Percentiles rank a stretch among this genome's conserved stretches.
Conservation (phyloP, 2,797 vertebrate species). For the Sebastes oblongus region DNA sequence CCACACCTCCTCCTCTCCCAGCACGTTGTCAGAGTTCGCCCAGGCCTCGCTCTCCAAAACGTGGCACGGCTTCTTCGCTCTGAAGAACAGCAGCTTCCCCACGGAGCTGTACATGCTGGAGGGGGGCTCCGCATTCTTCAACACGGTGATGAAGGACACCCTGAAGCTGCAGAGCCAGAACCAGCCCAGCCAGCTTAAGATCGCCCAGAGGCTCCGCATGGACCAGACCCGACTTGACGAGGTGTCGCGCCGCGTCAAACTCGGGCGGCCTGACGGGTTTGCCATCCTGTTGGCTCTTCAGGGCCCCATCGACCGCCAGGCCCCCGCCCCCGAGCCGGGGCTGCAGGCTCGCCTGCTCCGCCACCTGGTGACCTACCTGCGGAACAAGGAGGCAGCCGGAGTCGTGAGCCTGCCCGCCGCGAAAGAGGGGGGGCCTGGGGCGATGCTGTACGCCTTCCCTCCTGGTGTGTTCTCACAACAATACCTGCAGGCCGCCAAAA, state of each 20-base stretch:
- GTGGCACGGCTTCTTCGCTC: constrained; percentile 94
- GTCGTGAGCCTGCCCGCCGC: constrained; percentile 94
- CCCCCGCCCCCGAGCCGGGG: constrained; percentile 86
- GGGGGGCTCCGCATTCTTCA: constrained; percentile 90
- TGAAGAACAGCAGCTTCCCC: constrained; percentile 99
- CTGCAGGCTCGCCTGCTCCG: constrained; percentile 95
- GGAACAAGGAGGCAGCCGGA: constrained; percentile 98
- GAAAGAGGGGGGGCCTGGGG: constrained; percentile 89
- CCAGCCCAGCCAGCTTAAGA: constrained; percentile 92
- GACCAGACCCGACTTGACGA: constrained; percentile 98
- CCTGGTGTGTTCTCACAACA: constrained; percentile 97
- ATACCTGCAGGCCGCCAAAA: constrained; percentile 93
- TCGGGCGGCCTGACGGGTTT: constrained; percentile 91
- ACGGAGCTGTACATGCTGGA: constrained; percentile 95
- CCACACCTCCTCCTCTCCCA: constrained; percentile 67
- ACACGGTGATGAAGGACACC: constrained; percentile 87
- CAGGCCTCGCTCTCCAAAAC: constrained; percentile 85
- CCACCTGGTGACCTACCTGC: constrained; percentile 98
- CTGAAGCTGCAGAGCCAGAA: constrained; percentile 67
- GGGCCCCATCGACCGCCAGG: constrained; percentile 83
- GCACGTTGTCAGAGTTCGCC: constrained; percentile 89
- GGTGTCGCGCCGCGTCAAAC: constrained; percentile 92
- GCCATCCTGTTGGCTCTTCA: constrained; percentile 94
- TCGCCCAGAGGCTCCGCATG: constrained; percentile 95
- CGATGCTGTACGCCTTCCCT: constrained; percentile 97